Evolutionary conservation across 2,113 vertebrate species (phyloP).

Genomic region (Vulpes lagopus): DNA sequence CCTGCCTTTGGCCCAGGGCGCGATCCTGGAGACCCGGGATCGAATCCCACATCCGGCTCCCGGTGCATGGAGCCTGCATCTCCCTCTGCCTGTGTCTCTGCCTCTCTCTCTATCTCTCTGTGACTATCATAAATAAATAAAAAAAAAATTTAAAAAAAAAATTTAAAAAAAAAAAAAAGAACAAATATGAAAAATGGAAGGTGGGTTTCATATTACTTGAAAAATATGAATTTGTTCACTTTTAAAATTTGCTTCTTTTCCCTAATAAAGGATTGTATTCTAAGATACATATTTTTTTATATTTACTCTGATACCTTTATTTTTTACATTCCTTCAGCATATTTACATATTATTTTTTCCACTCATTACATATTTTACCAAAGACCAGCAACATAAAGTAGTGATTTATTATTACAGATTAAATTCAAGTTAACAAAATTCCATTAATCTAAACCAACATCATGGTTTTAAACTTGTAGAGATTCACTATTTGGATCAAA

Average conservation of each 20-base stretch:
- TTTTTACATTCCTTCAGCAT: background rate
- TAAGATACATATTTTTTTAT: background rate
- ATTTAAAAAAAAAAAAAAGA: background rate
- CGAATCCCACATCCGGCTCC: too few species aligned
- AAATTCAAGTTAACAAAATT: constrained; percentile 11
- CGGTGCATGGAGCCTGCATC: too few species aligned
- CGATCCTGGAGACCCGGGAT: too few species aligned
- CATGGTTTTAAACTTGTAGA: background rate
- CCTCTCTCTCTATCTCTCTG: too few species aligned
- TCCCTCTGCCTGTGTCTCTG: too few species aligned
- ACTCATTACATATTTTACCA: constrained; percentile 13
- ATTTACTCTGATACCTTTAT: background rate
- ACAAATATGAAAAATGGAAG: background rate
- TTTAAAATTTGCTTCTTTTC: background rate
- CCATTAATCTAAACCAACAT: background rate
- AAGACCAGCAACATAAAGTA: background rate
- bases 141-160: too few species aligned
- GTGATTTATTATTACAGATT: constrained; percentile 6
- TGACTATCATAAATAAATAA: too few species aligned
- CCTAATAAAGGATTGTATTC: background rate
- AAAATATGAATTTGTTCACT: background rate
- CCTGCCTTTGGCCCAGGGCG: too few species aligned
- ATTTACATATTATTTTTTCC: background rate
- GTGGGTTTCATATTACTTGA: background rate
- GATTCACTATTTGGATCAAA: constrained; percentile 8